Base-by-base conservation (phyloP, 1,140 invertebrate species). In the Cepaea nemoralis region DNA sequence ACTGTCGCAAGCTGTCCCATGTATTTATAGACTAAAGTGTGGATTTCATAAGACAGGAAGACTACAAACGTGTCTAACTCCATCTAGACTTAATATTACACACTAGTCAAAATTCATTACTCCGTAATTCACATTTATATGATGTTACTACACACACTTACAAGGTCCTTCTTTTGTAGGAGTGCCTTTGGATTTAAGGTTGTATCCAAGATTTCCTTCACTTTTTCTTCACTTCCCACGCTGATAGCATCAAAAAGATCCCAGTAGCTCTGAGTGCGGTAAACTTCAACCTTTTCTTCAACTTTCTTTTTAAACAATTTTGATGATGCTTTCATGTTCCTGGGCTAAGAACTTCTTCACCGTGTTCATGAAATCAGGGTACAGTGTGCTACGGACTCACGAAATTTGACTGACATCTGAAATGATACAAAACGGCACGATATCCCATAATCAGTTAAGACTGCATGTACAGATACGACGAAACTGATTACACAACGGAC, bases 231-330 rank as follows among this genome's bases (percentile, higher is more conserved):
- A 22, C 55, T 48, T 16, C 77, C 77, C 37, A 24, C 39, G 35
- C 59, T 40, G 1, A 79, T 69, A 27, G 77, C 77, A 2, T 79
- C 77, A 35, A 79, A 79, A 2, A 77, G 55, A 14, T 59, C 55
- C 48, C 2, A 39, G 55, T 63, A 59, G 27, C 75, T 77, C 37
- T 39, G 3, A 35, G 48, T 66, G 35, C 31, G 1, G 55, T 37
- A 63, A 16, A 39, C 42, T 39, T 37, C 27, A 24, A 27, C 31
- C 16, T 33, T n/a, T 19, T 55, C 48, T 55, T 27, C n/a, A 27
- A 22, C 37, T 31, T 42, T 50, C 73, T 42, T 27, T 42, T 73
- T 73, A n/a, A n/a, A n/a, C n/a, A n/a, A n/a, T n/a, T n/a, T n/a
- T n/a, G n/a, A n/a, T n/a, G 50, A 55, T 14, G 50, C n/a, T 14